Percentiles rank a stretch among this genome's conserved stretches.
These are phyloP conservation scores for Calliphora vicina DNA, from an alignment of 1,140 invertebrate genomes.

Conservation along the genomic window DNA sequence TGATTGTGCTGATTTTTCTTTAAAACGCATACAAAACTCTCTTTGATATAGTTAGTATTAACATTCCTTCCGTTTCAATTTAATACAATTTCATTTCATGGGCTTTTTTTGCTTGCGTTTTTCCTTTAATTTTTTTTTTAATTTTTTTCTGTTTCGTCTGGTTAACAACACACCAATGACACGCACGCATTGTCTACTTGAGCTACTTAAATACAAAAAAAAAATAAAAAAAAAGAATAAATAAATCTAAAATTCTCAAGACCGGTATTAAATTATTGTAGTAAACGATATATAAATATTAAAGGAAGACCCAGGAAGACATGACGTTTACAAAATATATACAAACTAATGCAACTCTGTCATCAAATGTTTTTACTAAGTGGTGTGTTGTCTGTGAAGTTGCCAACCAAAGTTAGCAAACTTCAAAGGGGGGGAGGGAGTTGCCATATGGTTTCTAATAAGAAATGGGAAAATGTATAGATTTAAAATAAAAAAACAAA, in stretches of 20 bases:
- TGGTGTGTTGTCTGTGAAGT: neutral
- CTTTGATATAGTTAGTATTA: neutral
- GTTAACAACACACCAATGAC: constrained; percentile 23
- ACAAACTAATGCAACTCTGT: neutral
- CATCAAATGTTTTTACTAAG: neutral
- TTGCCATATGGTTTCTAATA: neutral
- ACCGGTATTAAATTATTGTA: constrained; percentile 19
- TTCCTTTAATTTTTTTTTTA: neutral
- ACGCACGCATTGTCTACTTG: constrained; percentile 24
- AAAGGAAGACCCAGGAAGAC: neutral
- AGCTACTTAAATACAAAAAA: neutral
- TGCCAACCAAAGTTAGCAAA: neutral
- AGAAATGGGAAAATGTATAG: no score
- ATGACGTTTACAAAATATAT: neutral
- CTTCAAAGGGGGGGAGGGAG: neutral
- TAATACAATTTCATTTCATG: neutral
- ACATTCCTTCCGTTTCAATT: neutral
- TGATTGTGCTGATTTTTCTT: neutral
- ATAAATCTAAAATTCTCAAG: constrained; percentile 23
- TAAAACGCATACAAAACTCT: neutral
- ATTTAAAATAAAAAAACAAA: no score
- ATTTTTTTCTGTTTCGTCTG: neutral
- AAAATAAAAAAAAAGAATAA: neutral
- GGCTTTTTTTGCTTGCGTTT: neutral
- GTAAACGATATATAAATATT: neutral